A percentile compares a stretch with the other conserved stretches of the same genome.
Conservation (phyloP, 2,888 invertebrate genomes). For the Tenthredo distinguenda region DNA sequence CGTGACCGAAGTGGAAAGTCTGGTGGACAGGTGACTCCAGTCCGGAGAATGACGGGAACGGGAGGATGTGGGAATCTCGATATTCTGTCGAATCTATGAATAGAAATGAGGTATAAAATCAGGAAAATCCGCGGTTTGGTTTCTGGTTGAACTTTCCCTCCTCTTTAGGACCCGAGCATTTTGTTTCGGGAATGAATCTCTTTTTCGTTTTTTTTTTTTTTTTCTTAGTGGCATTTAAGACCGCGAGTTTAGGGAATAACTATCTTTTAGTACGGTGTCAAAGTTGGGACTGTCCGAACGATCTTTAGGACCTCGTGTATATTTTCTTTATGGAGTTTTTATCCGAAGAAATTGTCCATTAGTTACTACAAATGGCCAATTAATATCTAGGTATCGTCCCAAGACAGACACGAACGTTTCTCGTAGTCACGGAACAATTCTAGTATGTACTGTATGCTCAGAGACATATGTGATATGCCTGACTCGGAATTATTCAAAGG, state of each 20-base stretch:
- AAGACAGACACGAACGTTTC: constrained; percentile 14
- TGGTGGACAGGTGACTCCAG: constrained; percentile 56
- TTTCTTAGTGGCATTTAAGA: background rate
- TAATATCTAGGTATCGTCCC: constrained; percentile 59
- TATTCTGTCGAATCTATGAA: background rate
- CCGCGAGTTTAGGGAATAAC: background rate
- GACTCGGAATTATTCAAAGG: constrained; percentile 56
- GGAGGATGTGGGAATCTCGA: background rate
- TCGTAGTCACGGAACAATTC: constrained; percentile 73
- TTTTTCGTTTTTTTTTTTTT: background rate
- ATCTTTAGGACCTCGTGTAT: constrained; percentile 19
- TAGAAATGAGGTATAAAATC: background rate
- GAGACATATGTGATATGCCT: constrained; percentile 15
- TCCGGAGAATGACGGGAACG: background rate
- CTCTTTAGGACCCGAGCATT: background rate
- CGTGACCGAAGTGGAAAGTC: constrained; percentile 62
- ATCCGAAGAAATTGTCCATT: constrained; percentile 52
- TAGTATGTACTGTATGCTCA: constrained; percentile 67
- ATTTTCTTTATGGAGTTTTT: constrained; percentile 45
- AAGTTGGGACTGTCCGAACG: background rate
- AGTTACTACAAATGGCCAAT: constrained; percentile 51
- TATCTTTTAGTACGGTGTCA: background rate
- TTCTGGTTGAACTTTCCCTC: background rate
- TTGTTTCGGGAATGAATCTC: background rate
- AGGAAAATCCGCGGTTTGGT: background rate